These are phyloP conservation scores for Petrocephalus microphthalmus DNA, from an alignment of 2,113 vertebrate genomes.

Conservation along the genomic window DNA sequence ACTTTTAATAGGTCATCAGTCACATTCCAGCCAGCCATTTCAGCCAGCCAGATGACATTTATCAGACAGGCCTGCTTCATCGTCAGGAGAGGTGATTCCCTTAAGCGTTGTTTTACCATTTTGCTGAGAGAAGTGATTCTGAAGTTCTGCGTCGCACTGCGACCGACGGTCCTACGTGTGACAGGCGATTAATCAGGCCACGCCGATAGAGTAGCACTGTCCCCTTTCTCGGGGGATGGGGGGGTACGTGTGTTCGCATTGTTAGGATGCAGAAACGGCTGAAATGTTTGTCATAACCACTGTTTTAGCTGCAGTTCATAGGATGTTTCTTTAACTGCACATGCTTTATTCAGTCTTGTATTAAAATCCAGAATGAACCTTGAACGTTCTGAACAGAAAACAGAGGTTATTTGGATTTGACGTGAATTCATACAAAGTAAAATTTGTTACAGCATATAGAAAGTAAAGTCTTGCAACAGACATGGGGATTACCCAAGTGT, in stretches of 20 bases:
- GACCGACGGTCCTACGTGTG: not conserved
- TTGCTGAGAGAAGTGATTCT: slow-evolving; percentile 26
- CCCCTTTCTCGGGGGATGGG: slow-evolving; percentile 26
- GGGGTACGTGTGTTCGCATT: slow-evolving; percentile 24
- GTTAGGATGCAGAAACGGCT: slow-evolving; percentile 20
- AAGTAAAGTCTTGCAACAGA: not conserved
- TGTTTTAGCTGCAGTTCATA: slow-evolving; percentile 4
- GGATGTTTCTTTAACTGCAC: not conserved
- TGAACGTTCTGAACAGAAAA: not conserved
- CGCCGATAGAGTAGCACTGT: not conserved
- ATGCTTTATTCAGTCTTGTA: not conserved
- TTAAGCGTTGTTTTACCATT: slow-evolving; percentile 15
- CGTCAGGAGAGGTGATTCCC: not conserved
- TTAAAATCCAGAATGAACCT: not conserved
- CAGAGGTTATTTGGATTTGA: not conserved
- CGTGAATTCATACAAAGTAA: not conserved
- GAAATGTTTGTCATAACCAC: slow-evolving; percentile 24
- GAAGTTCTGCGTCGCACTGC: slow-evolving; percentile 1
- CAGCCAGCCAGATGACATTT: not conserved
- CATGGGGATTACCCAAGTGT: not conserved
- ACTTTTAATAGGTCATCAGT: not conserved
- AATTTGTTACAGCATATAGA: not conserved
- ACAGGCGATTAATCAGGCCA: slow-evolving; percentile 21
- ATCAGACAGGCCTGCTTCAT: not conserved
- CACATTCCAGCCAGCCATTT: not conserved